phyloP scores from a whole-genome alignment of 2,888 invertebrate species.

The Drosophila maculinotata region DNA sequence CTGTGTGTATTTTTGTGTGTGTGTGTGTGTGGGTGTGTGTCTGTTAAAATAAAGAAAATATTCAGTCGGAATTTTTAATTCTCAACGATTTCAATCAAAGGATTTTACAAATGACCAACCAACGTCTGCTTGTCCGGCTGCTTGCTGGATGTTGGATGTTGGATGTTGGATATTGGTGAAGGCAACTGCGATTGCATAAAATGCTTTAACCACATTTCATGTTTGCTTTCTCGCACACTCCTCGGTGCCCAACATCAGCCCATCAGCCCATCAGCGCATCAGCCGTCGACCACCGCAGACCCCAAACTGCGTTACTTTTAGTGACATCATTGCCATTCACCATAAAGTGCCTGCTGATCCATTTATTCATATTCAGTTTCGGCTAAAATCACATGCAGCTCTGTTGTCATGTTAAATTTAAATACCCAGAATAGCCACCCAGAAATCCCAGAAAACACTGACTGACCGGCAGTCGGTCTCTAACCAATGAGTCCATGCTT shows the following conservation, averaged over 20 bases:
- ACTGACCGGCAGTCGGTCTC: constrained; percentile 1
- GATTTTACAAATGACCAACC: constrained; percentile 71
- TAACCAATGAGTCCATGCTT: constrained; percentile 30
- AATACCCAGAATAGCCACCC: constrained; percentile 13
- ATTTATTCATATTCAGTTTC: constrained; percentile 42
- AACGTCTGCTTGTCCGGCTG: constrained; percentile 43
- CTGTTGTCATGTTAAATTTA: constrained; percentile 34
- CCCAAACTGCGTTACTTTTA: constrained; percentile 51
- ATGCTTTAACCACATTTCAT: constrained; percentile 71
- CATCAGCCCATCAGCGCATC: too few relatives aligned
- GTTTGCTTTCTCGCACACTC: constrained; percentile 56
- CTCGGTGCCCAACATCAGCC: constrained; percentile 13
- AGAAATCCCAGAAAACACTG: constrained; percentile 12
- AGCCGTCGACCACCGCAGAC: constrained; percentile 49
- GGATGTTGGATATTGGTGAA: constrained; percentile 11
- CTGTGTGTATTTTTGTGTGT: too few relatives aligned
- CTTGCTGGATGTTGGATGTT: constrained; percentile 21
- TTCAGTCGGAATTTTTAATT: constrained; percentile 66
- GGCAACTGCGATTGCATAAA: constrained; percentile 67
- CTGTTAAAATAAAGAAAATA: constrained; percentile 66
- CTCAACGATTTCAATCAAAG: constrained; percentile 68
- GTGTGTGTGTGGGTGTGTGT: not conserved
- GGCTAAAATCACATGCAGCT: constrained; percentile 48
- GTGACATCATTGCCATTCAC: constrained; percentile 54
- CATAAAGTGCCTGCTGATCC: constrained; percentile 45